Percentiles rank a stretch among this genome's conserved stretches.
Evolutionary conservation across 2,888 invertebrate genomes (phyloP).

Genomic region (Phragmatobia fuliginosa): DNA sequence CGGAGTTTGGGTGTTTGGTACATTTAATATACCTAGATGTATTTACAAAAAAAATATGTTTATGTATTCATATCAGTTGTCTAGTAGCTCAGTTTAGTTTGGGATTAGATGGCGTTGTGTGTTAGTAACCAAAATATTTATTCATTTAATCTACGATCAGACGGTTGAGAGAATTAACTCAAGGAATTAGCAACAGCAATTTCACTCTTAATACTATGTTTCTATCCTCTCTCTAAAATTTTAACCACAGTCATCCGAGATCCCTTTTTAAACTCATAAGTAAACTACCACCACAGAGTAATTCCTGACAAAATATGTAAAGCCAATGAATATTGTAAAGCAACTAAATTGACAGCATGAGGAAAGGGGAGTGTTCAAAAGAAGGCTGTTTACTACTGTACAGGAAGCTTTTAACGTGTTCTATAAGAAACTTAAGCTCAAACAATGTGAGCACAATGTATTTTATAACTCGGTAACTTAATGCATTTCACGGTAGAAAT

Average conservation of each 20-base stretch:
- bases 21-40: no score
- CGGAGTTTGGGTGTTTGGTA: no score
- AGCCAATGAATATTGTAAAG: background rate
- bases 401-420: constrained; percentile 1
- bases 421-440: background rate
- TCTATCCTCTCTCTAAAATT: background rate
- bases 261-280: background rate
- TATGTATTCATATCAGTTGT: no score
- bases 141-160: no score
- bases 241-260: background rate
- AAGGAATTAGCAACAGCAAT: background rate
- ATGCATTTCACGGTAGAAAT: background rate
- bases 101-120: no score
- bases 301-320: background rate
- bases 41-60: no score
- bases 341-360: background rate
- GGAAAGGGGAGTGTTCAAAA: background rate
- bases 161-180: no score
- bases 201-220: background rate
- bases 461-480: no score
- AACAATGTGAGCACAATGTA: background rate
- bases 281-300: no score
- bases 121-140: no score
- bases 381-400: background rate
- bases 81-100: no score